Percentiles rank a stretch among this genome's conserved stretches.
phyloP scores from a whole-genome alignment of 2,888 invertebrate genomes.

The Timema podura region DNA sequence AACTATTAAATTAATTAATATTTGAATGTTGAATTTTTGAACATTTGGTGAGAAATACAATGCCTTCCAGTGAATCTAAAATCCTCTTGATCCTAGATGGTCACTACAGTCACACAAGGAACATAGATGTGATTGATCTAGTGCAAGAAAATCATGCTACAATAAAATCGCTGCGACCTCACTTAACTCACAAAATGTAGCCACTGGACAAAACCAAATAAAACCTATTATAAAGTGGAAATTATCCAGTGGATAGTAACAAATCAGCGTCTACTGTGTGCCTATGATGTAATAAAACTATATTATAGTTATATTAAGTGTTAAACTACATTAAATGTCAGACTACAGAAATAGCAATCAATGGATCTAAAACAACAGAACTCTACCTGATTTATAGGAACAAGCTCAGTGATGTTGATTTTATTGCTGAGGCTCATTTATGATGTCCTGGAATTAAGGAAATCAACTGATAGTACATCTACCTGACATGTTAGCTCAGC shows the following conservation, averaged over 20 bases:
- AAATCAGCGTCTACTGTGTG: background rate
- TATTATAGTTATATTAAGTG: background rate
- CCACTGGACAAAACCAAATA: background rate
- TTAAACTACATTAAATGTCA: too few relatives aligned
- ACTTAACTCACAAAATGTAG: conserved; percentile 1
- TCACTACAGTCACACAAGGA: background rate
- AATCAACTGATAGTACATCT: too few relatives aligned
- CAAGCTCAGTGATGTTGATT: conserved; percentile 2
- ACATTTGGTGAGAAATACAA: background rate
- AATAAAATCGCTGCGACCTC: background rate
- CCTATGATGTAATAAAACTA: background rate
- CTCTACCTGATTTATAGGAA: background rate
- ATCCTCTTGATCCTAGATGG: conserved; percentile 9
- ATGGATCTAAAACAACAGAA: background rate
- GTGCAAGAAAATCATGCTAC: background rate
- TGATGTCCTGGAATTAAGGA: too few relatives aligned
- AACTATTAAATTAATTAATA: too few relatives aligned
- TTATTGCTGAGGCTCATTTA: background rate
- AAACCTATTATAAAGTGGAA: background rate
- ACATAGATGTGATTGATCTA: conserved; percentile 9
- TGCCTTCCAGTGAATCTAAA: background rate
- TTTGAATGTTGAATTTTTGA: too few relatives aligned
- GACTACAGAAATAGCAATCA: background rate
- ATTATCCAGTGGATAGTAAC: background rate
- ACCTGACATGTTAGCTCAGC: too few relatives aligned